Percentiles rank a stretch among this genome's conserved stretches.
These are phyloP conservation scores for Megaceryle maxima DNA, from an alignment of 2,113 vertebrate species.

Conservation along the genomic window DNA sequence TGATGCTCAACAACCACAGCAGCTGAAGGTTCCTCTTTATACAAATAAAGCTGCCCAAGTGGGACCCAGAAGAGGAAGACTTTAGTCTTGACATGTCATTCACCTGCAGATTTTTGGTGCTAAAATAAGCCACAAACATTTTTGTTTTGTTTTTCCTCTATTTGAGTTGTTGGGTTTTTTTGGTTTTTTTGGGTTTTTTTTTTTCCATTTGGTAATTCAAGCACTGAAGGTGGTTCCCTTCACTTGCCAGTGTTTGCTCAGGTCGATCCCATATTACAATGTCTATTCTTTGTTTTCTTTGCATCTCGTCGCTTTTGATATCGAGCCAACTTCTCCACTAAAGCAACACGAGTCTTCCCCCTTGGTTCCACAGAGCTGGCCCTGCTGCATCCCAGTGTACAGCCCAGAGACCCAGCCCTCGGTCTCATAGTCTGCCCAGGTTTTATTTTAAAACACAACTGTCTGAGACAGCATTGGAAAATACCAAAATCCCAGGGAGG, in stretches of 20 bases:
- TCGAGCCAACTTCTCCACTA: not conserved
- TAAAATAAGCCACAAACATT: not conserved
- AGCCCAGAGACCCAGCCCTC: not conserved
- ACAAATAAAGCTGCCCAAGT: not conserved
- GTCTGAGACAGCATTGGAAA: constrained; percentile 11
- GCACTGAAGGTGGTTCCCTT: not conserved
- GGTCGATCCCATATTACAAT: not conserved
- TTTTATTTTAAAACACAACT: constrained; percentile 24
- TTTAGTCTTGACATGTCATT: not conserved
- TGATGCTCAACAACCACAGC: rapidly evolving
- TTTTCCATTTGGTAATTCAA: not conserved
- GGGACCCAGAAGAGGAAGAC: not conserved
- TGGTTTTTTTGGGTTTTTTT: no score
- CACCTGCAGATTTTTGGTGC: not conserved
- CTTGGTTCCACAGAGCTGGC: not conserved
- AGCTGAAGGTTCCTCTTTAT: not conserved
- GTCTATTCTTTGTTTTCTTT: not conserved
- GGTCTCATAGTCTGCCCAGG: not conserved
- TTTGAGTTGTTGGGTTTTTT: not conserved
- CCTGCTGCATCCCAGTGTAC: not conserved
- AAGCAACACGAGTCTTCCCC: not conserved
- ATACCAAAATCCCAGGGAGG: not conserved
- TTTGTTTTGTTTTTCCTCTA: not conserved
- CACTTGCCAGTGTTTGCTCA: not conserved
- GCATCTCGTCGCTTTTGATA: not conserved